Evolutionary conservation across 2,113 vertebrate genomes (phyloP).

Genomic region (Morone saxatilis): DNA sequence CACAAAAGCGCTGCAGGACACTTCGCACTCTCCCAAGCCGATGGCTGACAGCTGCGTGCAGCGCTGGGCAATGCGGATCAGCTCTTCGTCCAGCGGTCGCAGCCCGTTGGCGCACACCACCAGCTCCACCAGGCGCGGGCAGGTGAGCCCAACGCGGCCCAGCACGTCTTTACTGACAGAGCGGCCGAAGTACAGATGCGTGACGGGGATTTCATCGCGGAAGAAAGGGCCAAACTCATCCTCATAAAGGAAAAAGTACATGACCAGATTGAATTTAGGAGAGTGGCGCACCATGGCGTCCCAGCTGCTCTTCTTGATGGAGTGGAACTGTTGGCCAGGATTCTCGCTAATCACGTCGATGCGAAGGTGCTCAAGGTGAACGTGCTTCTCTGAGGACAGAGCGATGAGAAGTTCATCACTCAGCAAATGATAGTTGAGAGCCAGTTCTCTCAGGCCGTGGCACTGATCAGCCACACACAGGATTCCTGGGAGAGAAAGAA

Average conservation of each 20-base stretch:
- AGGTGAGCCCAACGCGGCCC: conserved; percentile 94
- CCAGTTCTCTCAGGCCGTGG: conserved; percentile 94
- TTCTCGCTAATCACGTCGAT: conserved; percentile 97
- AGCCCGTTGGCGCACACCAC: conserved; percentile 97
- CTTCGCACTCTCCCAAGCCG: conserved; percentile 95
- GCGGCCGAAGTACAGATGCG: conserved; percentile 95
- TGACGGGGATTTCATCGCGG: conserved; percentile 92
- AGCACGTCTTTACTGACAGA: conserved; percentile 97
- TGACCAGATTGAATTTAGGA: conserved; percentile 96
- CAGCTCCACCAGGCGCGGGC: conserved; percentile 94
- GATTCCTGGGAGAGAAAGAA: conserved; percentile 65
- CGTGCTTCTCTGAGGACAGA: conserved; percentile 95
- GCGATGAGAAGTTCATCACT: conserved; percentile 94
- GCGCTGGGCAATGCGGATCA: conserved; percentile 94
- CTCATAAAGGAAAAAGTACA: conserved; percentile 98
- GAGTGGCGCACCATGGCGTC: conserved; percentile 96
- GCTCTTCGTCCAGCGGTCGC: conserved; percentile 94
- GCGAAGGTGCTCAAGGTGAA: conserved; percentile 95
- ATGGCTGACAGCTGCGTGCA: conserved; percentile 95
- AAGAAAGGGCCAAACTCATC: conserved; percentile 98
- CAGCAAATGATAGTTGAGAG: conserved; percentile 94
- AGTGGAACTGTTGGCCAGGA: conserved; percentile 94
- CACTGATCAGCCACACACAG: conserved; percentile 93
- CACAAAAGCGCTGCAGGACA: conserved; percentile 97
- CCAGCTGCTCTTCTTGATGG: conserved; percentile 98